phyloP scores from a whole-genome alignment of 2,888 invertebrate species.

The Slavum lentiscoides region DNA sequence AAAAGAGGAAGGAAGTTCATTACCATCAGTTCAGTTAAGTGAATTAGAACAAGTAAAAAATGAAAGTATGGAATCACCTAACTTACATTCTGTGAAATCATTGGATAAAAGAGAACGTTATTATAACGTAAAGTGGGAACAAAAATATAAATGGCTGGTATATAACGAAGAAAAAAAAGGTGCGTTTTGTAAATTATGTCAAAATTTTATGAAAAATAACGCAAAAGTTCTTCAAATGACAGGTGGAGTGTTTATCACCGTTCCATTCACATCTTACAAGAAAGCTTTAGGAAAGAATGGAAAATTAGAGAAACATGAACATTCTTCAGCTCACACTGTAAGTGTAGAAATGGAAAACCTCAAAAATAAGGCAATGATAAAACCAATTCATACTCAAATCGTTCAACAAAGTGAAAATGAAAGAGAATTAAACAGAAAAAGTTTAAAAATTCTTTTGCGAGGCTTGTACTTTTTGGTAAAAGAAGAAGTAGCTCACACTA shows the following conservation, averaged over 20 bases:
- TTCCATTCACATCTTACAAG: constrained; percentile 20
- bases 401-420: constrained; percentile 26
- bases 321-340: constrained; percentile 26
- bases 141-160: constrained; percentile 28
- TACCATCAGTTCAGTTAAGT: neutral
- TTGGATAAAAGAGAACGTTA: neutral
- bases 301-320: constrained; percentile 33
- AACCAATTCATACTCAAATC: constrained; percentile 28
- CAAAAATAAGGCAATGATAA: constrained; percentile 23
- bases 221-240: constrained; percentile 6
- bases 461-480: constrained; percentile 22
- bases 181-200: constrained; percentile 17
- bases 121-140: constrained; percentile 17
- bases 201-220: constrained; percentile 17
- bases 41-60: neutral
- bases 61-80: neutral
- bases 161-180: constrained; percentile 16
- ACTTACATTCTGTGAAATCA: constrained; percentile 16
- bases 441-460: constrained; percentile 25
- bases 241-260: constrained; percentile 9
- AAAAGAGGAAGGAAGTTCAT: neutral
- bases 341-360: constrained; percentile 26
- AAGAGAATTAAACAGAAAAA: constrained; percentile 28
- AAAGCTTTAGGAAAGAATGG: constrained; percentile 23
- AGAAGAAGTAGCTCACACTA: constrained; percentile 13